Conservation (phyloP, 2,797 vertebrate species). For the Anabas testudineus region DNA sequence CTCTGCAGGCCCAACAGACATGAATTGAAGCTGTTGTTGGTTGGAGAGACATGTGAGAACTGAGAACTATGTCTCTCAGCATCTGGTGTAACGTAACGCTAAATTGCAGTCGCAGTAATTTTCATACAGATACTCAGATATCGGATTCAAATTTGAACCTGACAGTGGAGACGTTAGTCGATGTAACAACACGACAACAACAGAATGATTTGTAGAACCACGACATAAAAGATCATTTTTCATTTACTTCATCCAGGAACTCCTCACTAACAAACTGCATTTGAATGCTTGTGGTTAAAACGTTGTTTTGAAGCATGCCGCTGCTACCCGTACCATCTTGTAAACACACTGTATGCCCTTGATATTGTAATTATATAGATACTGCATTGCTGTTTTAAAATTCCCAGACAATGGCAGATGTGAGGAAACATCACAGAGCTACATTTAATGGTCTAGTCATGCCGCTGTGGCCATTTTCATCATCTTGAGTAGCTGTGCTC, state of each 20-base stretch:
- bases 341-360: background rate
- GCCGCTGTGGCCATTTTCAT: slow-evolving; percentile 71
- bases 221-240: background rate
- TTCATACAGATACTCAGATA: background rate
- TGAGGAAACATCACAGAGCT: slow-evolving; percentile 61
- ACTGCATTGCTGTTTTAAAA: slow-evolving; percentile 36
- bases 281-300: slow-evolving; percentile 2
- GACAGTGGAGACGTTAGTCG: slow-evolving; percentile 10
- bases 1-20: slow-evolving; percentile 21
- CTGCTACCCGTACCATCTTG: slow-evolving; percentile 1
- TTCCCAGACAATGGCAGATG: slow-evolving; percentile 56
- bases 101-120: background rate
- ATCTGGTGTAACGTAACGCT: background rate
- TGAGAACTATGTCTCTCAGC: background rate
- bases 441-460: slow-evolving; percentile 63
- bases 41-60: slow-evolving; percentile 9
- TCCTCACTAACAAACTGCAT: background rate
- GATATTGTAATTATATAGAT: slow-evolving; percentile 22
- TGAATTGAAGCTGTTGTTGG: slow-evolving; percentile 7
- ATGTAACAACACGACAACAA: background rate
- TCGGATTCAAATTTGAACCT: background rate
- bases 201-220: background rate
- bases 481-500: slow-evolving; percentile 73
- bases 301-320: background rate
- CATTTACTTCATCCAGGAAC: background rate